These are phyloP conservation scores for Furcula furcula DNA, from an alignment of 2,888 invertebrate species.

Conservation along the genomic window DNA sequence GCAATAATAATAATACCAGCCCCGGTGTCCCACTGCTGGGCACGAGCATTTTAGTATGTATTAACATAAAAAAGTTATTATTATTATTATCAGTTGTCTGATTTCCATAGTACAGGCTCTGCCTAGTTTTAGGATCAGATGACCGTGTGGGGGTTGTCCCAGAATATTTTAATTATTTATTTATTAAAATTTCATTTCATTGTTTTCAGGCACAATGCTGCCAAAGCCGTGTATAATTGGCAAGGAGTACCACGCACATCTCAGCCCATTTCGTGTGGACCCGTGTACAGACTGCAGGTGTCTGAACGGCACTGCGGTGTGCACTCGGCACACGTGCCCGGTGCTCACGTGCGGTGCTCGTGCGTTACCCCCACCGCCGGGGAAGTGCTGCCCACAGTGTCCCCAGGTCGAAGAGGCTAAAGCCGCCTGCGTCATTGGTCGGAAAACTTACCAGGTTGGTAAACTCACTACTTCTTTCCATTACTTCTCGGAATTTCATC, in stretches of 20 bases:
- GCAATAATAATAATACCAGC: too few species aligned
- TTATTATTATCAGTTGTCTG: too few species aligned
- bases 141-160: too few species aligned
- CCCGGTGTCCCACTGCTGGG: too few species aligned
- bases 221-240: constrained; percentile 86
- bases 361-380: constrained; percentile 83
- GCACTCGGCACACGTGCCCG: constrained; percentile 91
- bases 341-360: constrained; percentile 93
- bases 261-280: constrained; percentile 84
- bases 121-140: too few species aligned
- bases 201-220: constrained; percentile 59
- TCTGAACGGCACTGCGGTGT: constrained; percentile 89
- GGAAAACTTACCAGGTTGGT: constrained; percentile 87
- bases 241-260: constrained; percentile 84
- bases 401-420: constrained; percentile 86
- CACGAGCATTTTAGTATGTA: too few species aligned
- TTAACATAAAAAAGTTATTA: too few species aligned
- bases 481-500: too few species aligned
- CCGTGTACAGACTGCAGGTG: constrained; percentile 94
- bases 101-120: too few species aligned
- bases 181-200: not conserved
- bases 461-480: too few species aligned
- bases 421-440: constrained; percentile 84
- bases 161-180: too few species aligned
- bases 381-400: constrained; percentile 90